Conservation (phyloP, 2,113 vertebrate genomes). For the Vimba vimba region DNA sequence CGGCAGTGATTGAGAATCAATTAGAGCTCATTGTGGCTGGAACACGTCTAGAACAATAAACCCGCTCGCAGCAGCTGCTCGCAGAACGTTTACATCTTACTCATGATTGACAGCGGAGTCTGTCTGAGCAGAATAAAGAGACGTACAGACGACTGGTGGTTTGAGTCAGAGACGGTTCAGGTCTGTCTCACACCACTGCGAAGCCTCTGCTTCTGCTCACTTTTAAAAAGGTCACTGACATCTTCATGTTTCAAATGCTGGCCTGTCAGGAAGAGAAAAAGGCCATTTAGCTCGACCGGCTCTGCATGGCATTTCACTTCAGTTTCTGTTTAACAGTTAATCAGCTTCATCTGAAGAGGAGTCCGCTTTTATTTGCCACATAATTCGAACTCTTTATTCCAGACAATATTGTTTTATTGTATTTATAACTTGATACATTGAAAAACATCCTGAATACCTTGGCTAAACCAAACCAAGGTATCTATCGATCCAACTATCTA, state of each 20-base stretch:
- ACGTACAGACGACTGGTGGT: neutral
- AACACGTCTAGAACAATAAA: conserved; percentile 1
- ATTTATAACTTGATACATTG: too few relatives aligned
- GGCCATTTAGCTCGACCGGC: neutral
- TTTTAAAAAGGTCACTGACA: conserved; percentile 1
- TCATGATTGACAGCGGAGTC: conserved; percentile 18
- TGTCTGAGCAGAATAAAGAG: neutral
- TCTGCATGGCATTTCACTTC: neutral
- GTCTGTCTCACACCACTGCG: neutral
- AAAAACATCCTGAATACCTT: too few relatives aligned
- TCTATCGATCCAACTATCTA: too few relatives aligned
- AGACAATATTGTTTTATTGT: too few relatives aligned
- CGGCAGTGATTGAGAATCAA: conserved; percentile 21
- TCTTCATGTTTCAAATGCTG: neutral
- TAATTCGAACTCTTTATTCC: neutral
- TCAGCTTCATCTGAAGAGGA: neutral
- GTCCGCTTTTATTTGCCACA: neutral
- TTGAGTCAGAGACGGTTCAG: neutral
- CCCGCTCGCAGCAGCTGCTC: neutral
- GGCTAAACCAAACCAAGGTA: too few relatives aligned
- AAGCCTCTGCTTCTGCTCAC: neutral
- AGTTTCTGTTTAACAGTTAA: neutral
- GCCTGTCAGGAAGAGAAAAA: neutral
- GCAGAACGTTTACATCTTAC: neutral
- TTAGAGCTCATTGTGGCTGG: conserved; percentile 17